Base-by-base conservation (phyloP, 2,797 vertebrate species). In the Neoniphon sammara region DNA sequence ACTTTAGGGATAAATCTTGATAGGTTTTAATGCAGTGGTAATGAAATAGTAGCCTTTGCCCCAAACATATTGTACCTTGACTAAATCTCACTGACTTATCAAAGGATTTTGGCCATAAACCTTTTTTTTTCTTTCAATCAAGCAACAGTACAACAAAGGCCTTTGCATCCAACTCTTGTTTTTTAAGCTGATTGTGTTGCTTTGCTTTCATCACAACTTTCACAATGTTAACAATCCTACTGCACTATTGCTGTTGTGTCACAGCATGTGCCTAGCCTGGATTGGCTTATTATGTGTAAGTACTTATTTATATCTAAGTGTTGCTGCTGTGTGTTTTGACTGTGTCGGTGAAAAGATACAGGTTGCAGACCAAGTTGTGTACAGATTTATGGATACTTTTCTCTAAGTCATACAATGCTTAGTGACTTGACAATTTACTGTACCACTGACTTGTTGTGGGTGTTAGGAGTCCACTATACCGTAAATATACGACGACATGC, bases 171-270 rank as follows among this genome's bases (percentile, higher is more conserved):
- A 47, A 57, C 9, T 53, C 27, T 85, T 52, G 31, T 14, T 70
- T 64, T 82, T 50, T 87, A 91, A 90, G 79, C 77, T 53, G 84
- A 82, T 88, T 80, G 58, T 68, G 25, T n/a, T n/a, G n/a, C n/a
- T 36, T 78, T 57, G n/a, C 23, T 85, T 89, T 81, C 53, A 49
- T 69, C 74, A 85, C 46, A 72, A 55, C 23, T 79, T 88, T 82
- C 55, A 68, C 46, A 58, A 55, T 9, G 34, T 78, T 66, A 78
- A 70, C 50, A 80, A 63, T 64, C 66, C 58, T 59, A 59, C 65
- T 53, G 36, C 76, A 49, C 36, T 39, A 75, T 64, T 79, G 4
- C 49, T n/a, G 39, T 62, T 61, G 15, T 27, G 31, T 80, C 73
- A 73, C 62, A 86, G 36, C 44, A 46, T 46, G 10, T 11, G 10